Evolutionary conservation across 2,113 vertebrate genomes (phyloP).

Genomic region (Bambusicola thoracicus): DNA sequence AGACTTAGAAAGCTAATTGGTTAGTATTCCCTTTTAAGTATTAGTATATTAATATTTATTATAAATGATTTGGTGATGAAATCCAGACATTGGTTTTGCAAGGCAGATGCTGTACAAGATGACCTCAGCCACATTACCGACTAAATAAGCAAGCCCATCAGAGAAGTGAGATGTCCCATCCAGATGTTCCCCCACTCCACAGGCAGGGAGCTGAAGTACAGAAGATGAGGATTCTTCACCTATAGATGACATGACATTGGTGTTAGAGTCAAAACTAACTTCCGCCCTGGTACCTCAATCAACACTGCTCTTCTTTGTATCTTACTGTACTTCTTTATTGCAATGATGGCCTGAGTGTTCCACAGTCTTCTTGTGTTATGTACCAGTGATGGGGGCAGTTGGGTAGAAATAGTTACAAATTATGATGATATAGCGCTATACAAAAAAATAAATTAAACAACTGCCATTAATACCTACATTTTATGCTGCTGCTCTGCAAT

Average conservation of each 20-base stretch:
- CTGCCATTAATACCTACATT: background rate
- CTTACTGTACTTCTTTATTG: background rate
- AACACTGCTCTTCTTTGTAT: background rate
- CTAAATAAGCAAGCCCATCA: background rate
- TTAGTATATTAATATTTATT: background rate
- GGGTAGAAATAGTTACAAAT: background rate
- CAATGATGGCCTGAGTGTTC: background rate
- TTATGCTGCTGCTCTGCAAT: background rate
- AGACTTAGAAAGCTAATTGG: background rate
- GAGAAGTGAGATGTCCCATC: background rate
- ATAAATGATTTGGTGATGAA: background rate
- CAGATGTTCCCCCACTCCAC: background rate
- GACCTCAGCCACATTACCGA: background rate
- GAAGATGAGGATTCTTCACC: background rate
- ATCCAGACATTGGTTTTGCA: background rate
- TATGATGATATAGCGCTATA: background rate
- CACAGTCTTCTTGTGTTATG: background rate
- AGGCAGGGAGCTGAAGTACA: background rate
- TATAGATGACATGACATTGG: background rate
- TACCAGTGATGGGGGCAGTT: background rate
- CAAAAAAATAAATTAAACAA: background rate
- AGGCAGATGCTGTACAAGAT: background rate
- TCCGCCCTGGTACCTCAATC: background rate
- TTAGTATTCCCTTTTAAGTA: background rate
- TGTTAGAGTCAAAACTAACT: background rate